phyloP scores from a whole-genome alignment of 2,113 vertebrate genomes.

The Tupaia tana region DNA sequence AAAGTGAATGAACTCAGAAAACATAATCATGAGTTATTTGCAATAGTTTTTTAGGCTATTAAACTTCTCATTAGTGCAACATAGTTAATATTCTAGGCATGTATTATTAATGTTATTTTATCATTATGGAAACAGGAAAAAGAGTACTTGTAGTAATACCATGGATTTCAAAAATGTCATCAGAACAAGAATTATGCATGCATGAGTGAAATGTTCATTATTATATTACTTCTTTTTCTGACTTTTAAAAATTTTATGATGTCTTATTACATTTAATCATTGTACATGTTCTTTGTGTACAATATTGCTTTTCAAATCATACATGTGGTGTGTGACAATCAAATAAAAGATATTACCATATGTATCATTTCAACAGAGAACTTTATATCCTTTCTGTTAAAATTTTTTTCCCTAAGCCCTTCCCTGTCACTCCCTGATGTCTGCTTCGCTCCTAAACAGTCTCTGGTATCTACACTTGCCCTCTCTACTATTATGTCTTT shows the following conservation, averaged over 20 bases:
- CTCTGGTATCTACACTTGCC: no score
- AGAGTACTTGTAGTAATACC: constrained; percentile 60
- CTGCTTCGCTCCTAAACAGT: no score
- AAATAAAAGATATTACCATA: no score
- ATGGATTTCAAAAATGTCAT: constrained; percentile 65
- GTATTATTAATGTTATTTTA: constrained; percentile 70
- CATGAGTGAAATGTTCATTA: constrained; percentile 54
- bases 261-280: no score
- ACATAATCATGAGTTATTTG: constrained; percentile 54
- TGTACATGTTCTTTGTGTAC: no score
- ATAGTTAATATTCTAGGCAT: constrained; percentile 59
- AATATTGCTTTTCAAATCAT: no score
- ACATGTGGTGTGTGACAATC: no score
- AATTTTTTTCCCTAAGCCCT: no score
- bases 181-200: constrained; percentile 68
- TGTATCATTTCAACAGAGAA: no score
- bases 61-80: constrained; percentile 58
- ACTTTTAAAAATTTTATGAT: not conserved
- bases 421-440: no score
- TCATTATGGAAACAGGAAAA: constrained; percentile 60
- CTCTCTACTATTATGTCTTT: no score
- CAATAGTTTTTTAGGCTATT: constrained; percentile 41
- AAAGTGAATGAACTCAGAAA: constrained; percentile 55
- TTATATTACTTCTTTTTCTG: constrained; percentile 64
- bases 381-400: no score